phyloP scores from a whole-genome alignment of 2,888 invertebrate genomes.

The Neoaliturus tenellus region DNA sequence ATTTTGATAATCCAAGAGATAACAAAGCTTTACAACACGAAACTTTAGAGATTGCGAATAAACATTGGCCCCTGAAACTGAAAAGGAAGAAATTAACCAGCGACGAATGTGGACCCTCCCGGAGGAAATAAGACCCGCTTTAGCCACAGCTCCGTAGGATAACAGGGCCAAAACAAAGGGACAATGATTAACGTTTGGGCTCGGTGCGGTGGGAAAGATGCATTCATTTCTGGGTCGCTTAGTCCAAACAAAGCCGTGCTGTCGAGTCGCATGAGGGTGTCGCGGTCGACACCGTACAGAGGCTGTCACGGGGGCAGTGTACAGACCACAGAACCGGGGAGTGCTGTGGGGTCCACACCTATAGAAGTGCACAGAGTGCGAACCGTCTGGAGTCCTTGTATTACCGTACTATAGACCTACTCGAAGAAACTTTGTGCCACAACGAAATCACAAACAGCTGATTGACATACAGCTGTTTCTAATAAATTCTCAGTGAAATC shows the following conservation, averaged over 20 bases:
- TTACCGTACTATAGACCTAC: not conserved
- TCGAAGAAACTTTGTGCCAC: too few species aligned
- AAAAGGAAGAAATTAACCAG: too few species aligned
- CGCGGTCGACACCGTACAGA: slow-evolving; percentile 6
- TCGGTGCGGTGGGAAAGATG: not conserved
- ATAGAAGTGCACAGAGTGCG: too few species aligned
- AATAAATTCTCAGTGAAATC: not conserved
- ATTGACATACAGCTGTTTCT: not conserved
- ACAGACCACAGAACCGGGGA: too few species aligned
- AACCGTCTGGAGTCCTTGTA: too few species aligned
- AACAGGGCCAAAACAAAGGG: slow-evolving; percentile 36
- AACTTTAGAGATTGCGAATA: too few species aligned
- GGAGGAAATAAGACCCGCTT: not conserved
- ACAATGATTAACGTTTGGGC: slow-evolving; percentile 48
- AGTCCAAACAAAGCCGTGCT: slow-evolving; percentile 1
- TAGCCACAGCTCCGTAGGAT: not conserved
- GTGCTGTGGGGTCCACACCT: too few species aligned
- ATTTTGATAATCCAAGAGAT: too few species aligned
- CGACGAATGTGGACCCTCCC: too few species aligned
- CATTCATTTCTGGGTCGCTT: slow-evolving; percentile 34
- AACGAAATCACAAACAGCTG: too few species aligned
- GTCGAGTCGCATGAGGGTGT: slow-evolving; percentile 33
- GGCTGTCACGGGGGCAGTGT: not conserved
- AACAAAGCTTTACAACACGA: too few species aligned
- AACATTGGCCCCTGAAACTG: too few species aligned